Conservation (phyloP, 1,140 invertebrate genomes). For the Megalonaias nervosa region DNA sequence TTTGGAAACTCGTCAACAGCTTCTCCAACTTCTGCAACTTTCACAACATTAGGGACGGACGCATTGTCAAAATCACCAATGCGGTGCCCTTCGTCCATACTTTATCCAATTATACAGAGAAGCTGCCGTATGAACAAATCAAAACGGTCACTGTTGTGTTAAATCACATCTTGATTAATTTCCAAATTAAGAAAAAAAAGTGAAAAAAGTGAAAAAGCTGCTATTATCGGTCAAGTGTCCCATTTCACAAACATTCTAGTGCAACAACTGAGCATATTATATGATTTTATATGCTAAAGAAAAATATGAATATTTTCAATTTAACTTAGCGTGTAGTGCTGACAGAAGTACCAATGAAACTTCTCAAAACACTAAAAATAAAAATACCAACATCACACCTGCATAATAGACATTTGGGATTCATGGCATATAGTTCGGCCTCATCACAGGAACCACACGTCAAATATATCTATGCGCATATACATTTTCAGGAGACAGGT, state of each 20-base stretch:
- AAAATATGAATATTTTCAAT: not conserved
- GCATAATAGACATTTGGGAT: constrained; percentile 20
- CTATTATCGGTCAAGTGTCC: not conserved
- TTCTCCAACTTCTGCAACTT: constrained; percentile 24
- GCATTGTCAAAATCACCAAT: not conserved
- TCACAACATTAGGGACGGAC: not conserved
- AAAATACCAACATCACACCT: constrained; percentile 31
- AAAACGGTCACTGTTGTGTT: not conserved
- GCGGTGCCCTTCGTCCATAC: constrained; percentile 2
- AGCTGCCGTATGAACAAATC: not conserved
- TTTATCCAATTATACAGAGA: not conserved
- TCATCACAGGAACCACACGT: constrained; percentile 26
- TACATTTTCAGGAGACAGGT: not conserved
- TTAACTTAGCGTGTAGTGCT: not conserved
- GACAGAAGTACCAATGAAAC: not conserved
- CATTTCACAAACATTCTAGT: constrained; percentile 7
- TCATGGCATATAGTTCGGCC: constrained; percentile 22
- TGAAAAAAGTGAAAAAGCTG: constrained; percentile 3
- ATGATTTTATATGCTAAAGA: constrained; percentile 3
- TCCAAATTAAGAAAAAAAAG: not conserved
- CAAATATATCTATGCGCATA: constrained; percentile 20
- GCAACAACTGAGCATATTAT: not conserved
- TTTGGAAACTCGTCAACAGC: constrained; percentile 26
- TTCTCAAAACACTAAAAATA: not conserved
- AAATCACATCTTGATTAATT: constrained; percentile 2